phyloP scores from a whole-genome alignment of 2,888 invertebrate species.

The Helobdella robusta region DNA sequence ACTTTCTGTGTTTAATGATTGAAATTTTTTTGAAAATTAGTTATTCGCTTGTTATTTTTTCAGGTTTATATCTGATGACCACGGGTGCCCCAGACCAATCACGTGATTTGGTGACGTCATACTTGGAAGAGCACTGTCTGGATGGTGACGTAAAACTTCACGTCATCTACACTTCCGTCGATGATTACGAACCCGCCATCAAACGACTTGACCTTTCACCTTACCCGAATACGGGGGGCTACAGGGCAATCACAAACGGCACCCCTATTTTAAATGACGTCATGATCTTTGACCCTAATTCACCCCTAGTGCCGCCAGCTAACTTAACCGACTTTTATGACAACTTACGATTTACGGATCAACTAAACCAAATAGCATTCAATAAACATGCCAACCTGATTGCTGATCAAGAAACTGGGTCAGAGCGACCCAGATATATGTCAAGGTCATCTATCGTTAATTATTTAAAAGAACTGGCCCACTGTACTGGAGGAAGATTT shows the following conservation, averaged over 20 bases:
- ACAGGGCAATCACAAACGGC: too few species aligned
- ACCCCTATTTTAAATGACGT: too few species aligned
- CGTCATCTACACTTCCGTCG: constrained; percentile 48
- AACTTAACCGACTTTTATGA: too few species aligned
- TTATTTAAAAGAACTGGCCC: constrained; percentile 46
- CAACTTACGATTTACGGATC: too few species aligned
- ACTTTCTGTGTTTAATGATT: neutral
- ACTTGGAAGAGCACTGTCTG: constrained; percentile 43
- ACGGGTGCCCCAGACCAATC: constrained; percentile 50
- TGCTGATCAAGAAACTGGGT: too few species aligned
- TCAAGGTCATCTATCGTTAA: too few species aligned
- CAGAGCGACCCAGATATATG: too few species aligned
- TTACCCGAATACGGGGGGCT: too few species aligned
- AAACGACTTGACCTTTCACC: constrained; percentile 49
- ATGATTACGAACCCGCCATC: constrained; percentile 43
- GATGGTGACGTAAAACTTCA: constrained; percentile 41
- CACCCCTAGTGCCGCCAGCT: too few species aligned
- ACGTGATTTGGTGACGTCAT: constrained; percentile 41
- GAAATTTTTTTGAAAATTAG: neutral
- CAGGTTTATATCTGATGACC: constrained; percentile 48
- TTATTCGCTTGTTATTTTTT: neutral
- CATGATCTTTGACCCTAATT: too few species aligned
- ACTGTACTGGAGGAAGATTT: constrained; percentile 47
- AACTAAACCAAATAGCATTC: too few species aligned
- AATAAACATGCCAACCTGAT: too few species aligned